Percentiles rank a stretch among this genome's conserved stretches.
Evolutionary conservation across 2,888 invertebrate genomes (phyloP).

Genomic region (Melanargia galathea): DNA sequence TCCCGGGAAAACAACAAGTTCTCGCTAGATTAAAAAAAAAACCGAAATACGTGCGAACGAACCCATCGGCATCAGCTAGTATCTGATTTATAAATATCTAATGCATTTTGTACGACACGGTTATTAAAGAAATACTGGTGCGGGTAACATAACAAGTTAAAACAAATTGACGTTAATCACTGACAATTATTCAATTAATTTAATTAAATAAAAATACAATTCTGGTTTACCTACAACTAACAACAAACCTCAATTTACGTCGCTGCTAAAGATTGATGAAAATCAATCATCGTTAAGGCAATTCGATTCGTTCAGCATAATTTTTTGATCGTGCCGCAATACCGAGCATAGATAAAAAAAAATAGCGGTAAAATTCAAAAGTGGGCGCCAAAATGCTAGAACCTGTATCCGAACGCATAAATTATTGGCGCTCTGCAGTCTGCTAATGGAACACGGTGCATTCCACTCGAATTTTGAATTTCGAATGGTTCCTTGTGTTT

Average conservation of each 20-base stretch:
- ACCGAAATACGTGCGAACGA: no score
- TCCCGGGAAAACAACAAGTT: no score
- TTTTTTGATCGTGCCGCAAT: constrained; percentile 21
- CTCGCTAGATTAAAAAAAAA: no score
- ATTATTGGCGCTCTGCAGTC: constrained; percentile 65
- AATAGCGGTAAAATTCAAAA: constrained; percentile 30
- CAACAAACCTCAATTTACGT: constrained; percentile 10
- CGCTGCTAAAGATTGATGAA: constrained; percentile 7
- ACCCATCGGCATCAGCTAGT: background rate
- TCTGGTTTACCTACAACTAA: constrained; percentile 13
- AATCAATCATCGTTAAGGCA: constrained; percentile 18
- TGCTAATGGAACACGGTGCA: constrained; percentile 51
- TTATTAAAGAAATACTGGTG: constrained; percentile 4
- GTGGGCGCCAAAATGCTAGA: constrained; percentile 61
- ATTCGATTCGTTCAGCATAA: constrained; percentile 21
- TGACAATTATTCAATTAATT: constrained; percentile 15
- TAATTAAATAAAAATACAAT: constrained; percentile 19
- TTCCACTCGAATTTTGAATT: constrained; percentile 51
- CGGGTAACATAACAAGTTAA: constrained; percentile 18
- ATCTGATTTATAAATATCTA: background rate
- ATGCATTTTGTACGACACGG: constrained; percentile 3
- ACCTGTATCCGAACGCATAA: constrained; percentile 55
- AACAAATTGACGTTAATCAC: constrained; percentile 20
- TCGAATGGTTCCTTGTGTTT: constrained; percentile 45
- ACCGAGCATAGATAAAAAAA: constrained; percentile 14